Evolutionary conservation across 1,140 invertebrate genomes (phyloP).

Genomic region (Drosophila pandora): DNA sequence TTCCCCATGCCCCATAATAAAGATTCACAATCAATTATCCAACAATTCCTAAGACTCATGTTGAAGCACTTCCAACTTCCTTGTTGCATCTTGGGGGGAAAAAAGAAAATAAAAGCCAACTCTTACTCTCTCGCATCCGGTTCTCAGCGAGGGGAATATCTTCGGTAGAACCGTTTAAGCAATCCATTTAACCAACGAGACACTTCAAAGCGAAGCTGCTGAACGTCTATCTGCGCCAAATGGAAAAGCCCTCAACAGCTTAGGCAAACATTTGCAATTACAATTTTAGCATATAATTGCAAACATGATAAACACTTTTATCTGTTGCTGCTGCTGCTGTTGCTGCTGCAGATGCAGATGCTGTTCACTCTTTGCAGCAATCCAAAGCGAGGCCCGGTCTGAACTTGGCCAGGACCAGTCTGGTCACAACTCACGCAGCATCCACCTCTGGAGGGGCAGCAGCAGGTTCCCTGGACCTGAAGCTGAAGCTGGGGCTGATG

Average conservation of each 20-base stretch:
- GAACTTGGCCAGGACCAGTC: conserved; percentile 27
- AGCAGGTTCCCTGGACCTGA: conserved; percentile 45
- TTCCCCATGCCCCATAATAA: background rate
- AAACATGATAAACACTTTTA: conserved; percentile 83
- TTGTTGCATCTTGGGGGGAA: conserved; percentile 28
- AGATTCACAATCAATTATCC: conserved; percentile 31
- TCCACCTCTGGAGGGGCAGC: conserved; percentile 27
- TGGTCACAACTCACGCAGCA: conserved; percentile 65
- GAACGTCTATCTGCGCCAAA: conserved; percentile 62
- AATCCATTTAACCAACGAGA: conserved; percentile 80
- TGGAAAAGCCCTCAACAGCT: conserved; percentile 71
- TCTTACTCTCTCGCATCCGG: conserved; percentile 66
- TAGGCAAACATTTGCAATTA: conserved; percentile 81
- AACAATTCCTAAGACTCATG: conserved; percentile 28
- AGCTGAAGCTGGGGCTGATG: background rate
- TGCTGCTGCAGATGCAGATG: conserved; percentile 15
- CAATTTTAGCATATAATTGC: conserved; percentile 83
- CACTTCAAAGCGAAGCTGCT: conserved; percentile 72
- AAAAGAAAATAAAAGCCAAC: conserved; percentile 22
- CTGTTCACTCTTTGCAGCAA: conserved; percentile 26
- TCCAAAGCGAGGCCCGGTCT: conserved; percentile 27
- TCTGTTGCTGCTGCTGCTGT: conserved; percentile 33
- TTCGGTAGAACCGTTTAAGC: conserved; percentile 81
- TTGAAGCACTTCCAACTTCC: conserved; percentile 21
- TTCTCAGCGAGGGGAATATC: conserved; percentile 66